A percentile compares a stretch with the other conserved stretches of the same genome.
These are phyloP conservation scores for Sebastolobus altivelis DNA, from an alignment of 2,797 vertebrate genomes.

Conservation along the genomic window DNA sequence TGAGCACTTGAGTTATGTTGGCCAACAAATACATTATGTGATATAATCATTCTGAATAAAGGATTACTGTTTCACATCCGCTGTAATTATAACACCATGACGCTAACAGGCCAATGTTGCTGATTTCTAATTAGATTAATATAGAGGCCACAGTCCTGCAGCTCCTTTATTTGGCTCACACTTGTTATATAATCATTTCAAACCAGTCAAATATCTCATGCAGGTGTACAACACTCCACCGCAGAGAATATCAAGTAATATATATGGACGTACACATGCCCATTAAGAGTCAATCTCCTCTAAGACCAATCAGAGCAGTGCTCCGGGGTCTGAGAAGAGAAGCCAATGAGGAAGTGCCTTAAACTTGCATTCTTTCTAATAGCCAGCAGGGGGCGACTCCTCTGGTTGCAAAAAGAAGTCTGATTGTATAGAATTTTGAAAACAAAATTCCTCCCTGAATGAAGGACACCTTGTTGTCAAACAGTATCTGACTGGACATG, in stretches of 20 bases:
- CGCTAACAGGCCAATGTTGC: not conserved
- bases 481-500: not conserved
- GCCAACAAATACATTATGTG: not conserved
- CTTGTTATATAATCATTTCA: not conserved
- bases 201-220: not conserved
- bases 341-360: too few species aligned
- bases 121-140: conserved; percentile 3
- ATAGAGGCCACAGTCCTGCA: not conserved
- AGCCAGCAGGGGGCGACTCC: too few species aligned
- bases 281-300: too few species aligned
- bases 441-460: not conserved
- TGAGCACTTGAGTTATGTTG: not conserved
- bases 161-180: not conserved
- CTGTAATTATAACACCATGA: not conserved
- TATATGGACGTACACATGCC: too few species aligned
- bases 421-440: too few species aligned
- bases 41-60: not conserved
- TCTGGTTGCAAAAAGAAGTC: too few species aligned
- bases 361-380: too few species aligned
- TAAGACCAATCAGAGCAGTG: too few species aligned
- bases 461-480: not conserved
- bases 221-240: not conserved
- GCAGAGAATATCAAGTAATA: not conserved
- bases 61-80: not conserved
- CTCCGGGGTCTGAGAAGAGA: too few species aligned